Percentiles rank a stretch among this genome's conserved stretches.
Evolutionary conservation across 2,888 invertebrate species (phyloP).

Genomic region (Drosophila testacea): DNA sequence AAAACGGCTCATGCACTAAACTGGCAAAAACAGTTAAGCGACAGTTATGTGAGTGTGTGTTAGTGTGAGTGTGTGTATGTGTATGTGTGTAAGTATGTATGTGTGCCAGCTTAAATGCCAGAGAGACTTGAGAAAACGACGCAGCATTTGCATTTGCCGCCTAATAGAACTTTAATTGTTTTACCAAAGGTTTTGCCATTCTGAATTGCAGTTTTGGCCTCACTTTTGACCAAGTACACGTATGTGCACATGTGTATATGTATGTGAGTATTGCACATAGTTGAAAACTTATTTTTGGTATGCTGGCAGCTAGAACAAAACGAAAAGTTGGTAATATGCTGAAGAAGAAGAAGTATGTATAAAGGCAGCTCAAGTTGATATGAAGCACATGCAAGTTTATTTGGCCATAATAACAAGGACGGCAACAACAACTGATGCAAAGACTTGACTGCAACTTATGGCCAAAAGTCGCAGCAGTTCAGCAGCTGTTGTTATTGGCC

Average conservation of each 20-base stretch:
- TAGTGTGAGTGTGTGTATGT: constrained; percentile 17
- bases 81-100: constrained; percentile 8
- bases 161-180: constrained; percentile 80
- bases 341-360: background rate
- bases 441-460: constrained; percentile 43
- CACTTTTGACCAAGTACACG: background rate
- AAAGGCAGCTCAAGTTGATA: constrained; percentile 33
- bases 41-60: constrained; percentile 39
- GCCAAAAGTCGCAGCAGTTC: constrained; percentile 41
- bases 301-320: constrained; percentile 20
- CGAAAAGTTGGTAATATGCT: constrained; percentile 18
- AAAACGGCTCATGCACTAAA: constrained; percentile 75
- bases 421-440: constrained; percentile 7
- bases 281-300: constrained; percentile 30
- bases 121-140: constrained; percentile 38
- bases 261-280: constrained; percentile 21
- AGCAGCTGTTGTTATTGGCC: constrained; percentile 63
- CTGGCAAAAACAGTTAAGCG: constrained; percentile 72
- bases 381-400: constrained; percentile 53
- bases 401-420: constrained; percentile 40
- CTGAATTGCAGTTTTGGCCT: constrained; percentile 18
- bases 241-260: background rate
- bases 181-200: constrained; percentile 21
- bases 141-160: constrained; percentile 72
- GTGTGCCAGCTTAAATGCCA: constrained; percentile 41